phyloP scores from a whole-genome alignment of 2,113 vertebrate genomes.

The Numenius arquata region DNA sequence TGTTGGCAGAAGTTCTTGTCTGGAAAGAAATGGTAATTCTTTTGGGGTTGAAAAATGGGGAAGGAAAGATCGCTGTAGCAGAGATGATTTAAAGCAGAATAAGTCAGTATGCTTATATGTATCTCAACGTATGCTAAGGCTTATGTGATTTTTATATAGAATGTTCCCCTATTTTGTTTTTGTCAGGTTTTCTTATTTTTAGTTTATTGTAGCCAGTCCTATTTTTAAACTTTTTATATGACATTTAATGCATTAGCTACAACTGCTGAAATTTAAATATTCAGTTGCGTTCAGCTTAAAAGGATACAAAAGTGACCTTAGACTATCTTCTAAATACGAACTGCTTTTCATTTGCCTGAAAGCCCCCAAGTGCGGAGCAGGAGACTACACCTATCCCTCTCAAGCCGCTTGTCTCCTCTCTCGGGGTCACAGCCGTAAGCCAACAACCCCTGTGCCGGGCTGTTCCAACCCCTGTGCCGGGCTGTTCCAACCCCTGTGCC shows the following conservation, averaged over 20 bases:
- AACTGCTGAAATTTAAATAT: neutral
- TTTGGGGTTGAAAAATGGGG: conserved; percentile 29
- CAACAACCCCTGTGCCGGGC: neutral
- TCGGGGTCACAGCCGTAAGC: neutral
- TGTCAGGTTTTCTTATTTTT: neutral
- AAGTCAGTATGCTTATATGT: neutral
- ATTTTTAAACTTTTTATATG: neutral
- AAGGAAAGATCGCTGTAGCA: neutral
- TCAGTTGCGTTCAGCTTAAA: neutral
- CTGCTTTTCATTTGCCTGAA: neutral
- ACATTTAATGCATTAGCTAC: neutral
- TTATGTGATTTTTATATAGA: neutral
- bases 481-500: neutral
- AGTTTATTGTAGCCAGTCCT: neutral
- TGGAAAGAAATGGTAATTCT: conserved; percentile 66
- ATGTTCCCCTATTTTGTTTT: neutral
- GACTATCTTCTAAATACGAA: neutral
- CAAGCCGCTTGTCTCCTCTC: neutral
- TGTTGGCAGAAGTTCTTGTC: conserved; percentile 53
- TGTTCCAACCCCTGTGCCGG: neutral
- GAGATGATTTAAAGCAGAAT: neutral
- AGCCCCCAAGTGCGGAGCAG: neutral
- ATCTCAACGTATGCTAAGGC: fast-evolving
- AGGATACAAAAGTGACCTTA: neutral
- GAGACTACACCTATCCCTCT: fast-evolving